Percentiles rank a stretch among this genome's conserved stretches.
Conservation (phyloP, 2,113 vertebrate species). For the Lucifuga dentata region DNA sequence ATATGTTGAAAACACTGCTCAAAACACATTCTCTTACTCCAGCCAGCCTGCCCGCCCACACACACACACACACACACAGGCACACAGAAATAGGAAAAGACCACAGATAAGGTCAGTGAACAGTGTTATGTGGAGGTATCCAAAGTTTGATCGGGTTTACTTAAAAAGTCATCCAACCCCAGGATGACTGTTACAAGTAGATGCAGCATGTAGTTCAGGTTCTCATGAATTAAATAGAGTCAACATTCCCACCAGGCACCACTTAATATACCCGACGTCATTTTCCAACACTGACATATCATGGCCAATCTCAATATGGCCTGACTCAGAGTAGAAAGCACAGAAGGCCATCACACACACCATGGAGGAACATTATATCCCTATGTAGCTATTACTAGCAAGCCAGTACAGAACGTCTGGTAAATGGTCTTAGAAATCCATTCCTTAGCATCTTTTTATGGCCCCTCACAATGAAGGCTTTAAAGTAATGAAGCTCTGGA, state of each 20-base stretch:
- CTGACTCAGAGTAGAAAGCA: slow-evolving; percentile 50
- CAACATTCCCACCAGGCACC: slow-evolving; percentile 26
- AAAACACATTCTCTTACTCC: slow-evolving; percentile 15
- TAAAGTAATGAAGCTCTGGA: slow-evolving; percentile 78
- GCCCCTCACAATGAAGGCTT: slow-evolving; percentile 63
- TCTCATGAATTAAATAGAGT: slow-evolving; percentile 51
- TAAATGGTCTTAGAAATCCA: slow-evolving; percentile 72
- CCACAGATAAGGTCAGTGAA: slow-evolving; percentile 41
- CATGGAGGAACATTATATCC: slow-evolving; percentile 49
- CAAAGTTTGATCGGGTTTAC: background rate
- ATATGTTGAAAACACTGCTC: slow-evolving; percentile 42
- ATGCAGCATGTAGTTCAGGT: slow-evolving; percentile 25
- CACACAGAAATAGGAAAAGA: slow-evolving; percentile 28
- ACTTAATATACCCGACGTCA: slow-evolving; percentile 41
- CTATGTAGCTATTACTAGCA: slow-evolving; percentile 63
- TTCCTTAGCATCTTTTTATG: slow-evolving; percentile 78
- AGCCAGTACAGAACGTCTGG: slow-evolving; percentile 47
- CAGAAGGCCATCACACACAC: slow-evolving; percentile 54
- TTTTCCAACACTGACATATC: slow-evolving; percentile 40
- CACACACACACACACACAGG: slow-evolving; percentile 15
- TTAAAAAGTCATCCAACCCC: slow-evolving; percentile 9
- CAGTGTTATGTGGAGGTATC: background rate
- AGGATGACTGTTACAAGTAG: slow-evolving; percentile 14
- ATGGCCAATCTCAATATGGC: slow-evolving; percentile 38
- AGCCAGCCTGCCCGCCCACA: background rate